These are phyloP conservation scores for Timandra comae DNA, from an alignment of 2,888 invertebrate genomes.

Conservation along the genomic window DNA sequence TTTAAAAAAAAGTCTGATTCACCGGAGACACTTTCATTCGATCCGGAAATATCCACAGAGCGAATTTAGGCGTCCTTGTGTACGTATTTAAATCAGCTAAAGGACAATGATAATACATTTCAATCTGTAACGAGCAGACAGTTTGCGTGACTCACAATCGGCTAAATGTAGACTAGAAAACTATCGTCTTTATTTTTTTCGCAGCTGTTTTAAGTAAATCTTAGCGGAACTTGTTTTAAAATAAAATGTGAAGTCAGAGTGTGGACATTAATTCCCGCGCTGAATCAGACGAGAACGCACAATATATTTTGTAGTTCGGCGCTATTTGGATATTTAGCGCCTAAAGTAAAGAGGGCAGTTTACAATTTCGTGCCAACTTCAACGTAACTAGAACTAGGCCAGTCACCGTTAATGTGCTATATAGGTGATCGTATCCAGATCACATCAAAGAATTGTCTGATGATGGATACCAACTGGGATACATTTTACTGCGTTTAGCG, in stretches of 20 bases:
- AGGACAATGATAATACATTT: slow-evolving; percentile 56
- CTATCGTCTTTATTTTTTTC: slow-evolving; percentile 28
- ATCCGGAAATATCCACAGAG: slow-evolving; percentile 64
- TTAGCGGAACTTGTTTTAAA: slow-evolving; percentile 23
- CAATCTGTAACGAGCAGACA: slow-evolving; percentile 39
- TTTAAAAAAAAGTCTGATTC: slow-evolving; percentile 65
- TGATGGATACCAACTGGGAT: slow-evolving; percentile 42
- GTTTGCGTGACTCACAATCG: slow-evolving; percentile 39
- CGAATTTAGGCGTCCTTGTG: slow-evolving; percentile 71
- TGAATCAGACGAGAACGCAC: slow-evolving; percentile 21
- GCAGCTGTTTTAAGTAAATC: slow-evolving; percentile 28
- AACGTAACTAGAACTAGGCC: slow-evolving; percentile 67
- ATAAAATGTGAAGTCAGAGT: slow-evolving; percentile 23
- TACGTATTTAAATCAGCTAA: slow-evolving; percentile 54
- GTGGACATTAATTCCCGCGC: slow-evolving; percentile 26
- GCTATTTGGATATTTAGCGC: slow-evolving; percentile 51
- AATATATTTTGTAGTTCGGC: slow-evolving; percentile 29
- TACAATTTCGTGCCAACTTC: slow-evolving; percentile 73
- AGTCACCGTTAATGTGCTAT: slow-evolving; percentile 64
- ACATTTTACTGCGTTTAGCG: slow-evolving; percentile 22
- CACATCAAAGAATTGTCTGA: slow-evolving; percentile 59
- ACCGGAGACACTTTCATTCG: slow-evolving; percentile 61
- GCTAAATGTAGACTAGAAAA: slow-evolving; percentile 25
- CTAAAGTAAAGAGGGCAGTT: slow-evolving; percentile 72
- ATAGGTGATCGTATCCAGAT: slow-evolving; percentile 69